Base-by-base conservation (phyloP, 2,113 vertebrate genomes). In the Brachypteracias leptosomus region DNA sequence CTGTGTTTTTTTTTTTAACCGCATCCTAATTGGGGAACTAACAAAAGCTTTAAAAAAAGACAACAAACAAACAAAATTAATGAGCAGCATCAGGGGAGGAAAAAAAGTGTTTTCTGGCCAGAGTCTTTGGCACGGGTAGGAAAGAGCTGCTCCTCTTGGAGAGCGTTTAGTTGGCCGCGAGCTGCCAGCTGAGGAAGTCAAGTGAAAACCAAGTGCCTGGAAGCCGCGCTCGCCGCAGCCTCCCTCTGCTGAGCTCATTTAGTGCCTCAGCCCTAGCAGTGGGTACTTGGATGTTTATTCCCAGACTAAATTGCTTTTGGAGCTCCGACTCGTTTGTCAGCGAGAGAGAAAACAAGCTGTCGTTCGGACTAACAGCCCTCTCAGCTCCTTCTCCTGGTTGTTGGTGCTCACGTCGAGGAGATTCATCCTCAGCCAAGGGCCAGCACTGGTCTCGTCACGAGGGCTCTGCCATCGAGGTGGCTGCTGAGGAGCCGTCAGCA, bases 201-300 rank as follows among this genome's bases (percentile, higher is more conserved):
- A 93, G 88, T 77, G 88, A 70, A 92, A 95, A 88, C 46, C 75
- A 38, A 94, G 81, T 46, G 79, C 79, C 89, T 93, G 84, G 81
- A 65, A 85, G 77, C 87, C 1, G 54, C 12, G 12, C 33, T 81
- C 6, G 3, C 59, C 3, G n/a, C 80, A 67, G 70, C 62, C 16
- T 15, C 71, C 87, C 76, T 68, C 67, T 21, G 46, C 83, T 80
- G 13, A 0, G 62, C 87, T 68, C 70, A 26, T 72, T 61, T 24
- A 52, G 36, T 2, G 0, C 72, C 93, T 52, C 20, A 0, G 67
- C 61, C 76, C 7, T 10, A 46, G 76, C 73, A 42, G 9, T 12
- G 26, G 58, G 54, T 24, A 52, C 67, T 40, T 33, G 6, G 3
- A 5, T 73, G 67, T 46, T 62, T 85, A 33, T 71, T 70, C 74